Evolutionary conservation across 2,888 invertebrate species (phyloP).

Genomic region (Zele albiditarsus): DNA sequence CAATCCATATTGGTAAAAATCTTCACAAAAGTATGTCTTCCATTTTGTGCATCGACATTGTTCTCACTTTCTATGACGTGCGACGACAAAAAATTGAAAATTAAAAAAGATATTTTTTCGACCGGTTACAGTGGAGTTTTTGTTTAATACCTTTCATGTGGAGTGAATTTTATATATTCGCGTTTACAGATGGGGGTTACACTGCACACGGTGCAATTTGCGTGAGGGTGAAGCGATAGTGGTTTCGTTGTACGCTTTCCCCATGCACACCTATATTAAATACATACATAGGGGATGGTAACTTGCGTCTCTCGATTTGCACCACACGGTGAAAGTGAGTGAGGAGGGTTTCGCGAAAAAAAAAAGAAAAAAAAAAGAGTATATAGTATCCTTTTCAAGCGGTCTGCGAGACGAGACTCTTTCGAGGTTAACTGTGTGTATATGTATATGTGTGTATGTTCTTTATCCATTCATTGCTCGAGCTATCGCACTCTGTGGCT

Average conservation of each 20-base stretch:
- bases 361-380: slow-evolving; percentile 6
- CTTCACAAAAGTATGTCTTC: no score
- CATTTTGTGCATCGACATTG: no score
- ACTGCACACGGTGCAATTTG: slow-evolving; percentile 50
- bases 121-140: no score
- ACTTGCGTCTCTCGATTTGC: not conserved
- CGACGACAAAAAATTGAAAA: no score
- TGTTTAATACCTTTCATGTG: slow-evolving; percentile 31
- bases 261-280: slow-evolving; percentile 45
- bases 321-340: slow-evolving; percentile 15
- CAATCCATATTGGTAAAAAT: no score
- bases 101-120: no score
- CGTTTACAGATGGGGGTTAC: slow-evolving; percentile 35
- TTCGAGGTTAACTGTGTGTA: slow-evolving; percentile 4
- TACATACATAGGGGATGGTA: not conserved
- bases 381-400: slow-evolving; percentile 29
- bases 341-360: slow-evolving; percentile 11
- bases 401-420: slow-evolving; percentile 27
- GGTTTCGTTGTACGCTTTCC: slow-evolving; percentile 57
- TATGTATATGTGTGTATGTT: not conserved
- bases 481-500: slow-evolving; percentile 6
- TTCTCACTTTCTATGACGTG: no score
- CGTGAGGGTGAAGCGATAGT: slow-evolving; percentile 49
- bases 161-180: slow-evolving; percentile 45
- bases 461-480: slow-evolving; percentile 19